phyloP scores from a whole-genome alignment of 1,140 invertebrate genomes.

The Drosophila nigromelanica region DNA sequence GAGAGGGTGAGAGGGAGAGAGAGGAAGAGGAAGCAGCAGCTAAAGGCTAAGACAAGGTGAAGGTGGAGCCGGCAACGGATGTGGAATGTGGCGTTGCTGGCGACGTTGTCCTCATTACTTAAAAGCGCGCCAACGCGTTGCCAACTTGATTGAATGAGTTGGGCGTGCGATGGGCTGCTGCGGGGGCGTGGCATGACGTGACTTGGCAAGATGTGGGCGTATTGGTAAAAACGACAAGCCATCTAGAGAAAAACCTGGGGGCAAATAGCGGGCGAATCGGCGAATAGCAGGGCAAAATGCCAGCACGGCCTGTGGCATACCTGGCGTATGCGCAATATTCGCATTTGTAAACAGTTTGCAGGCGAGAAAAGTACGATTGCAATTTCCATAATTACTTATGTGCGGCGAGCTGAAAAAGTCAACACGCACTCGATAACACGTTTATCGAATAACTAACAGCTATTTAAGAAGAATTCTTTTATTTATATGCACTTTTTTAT shows the following conservation, averaged over 20 bases:
- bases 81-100: slow-evolving; percentile 33
- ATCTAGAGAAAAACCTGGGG: neutral
- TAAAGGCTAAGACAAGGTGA: neutral
- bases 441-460: neutral
- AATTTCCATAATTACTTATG: slow-evolving; percentile 35
- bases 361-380: slow-evolving; percentile 32
- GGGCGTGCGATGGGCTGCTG: neutral
- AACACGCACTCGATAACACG: neutral
- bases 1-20: neutral
- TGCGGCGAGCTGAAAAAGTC: slow-evolving; percentile 1
- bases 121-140: slow-evolving; percentile 49
- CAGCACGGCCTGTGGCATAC: slow-evolving; percentile 25
- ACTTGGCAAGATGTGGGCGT: slow-evolving; percentile 7
- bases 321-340: slow-evolving; percentile 47
- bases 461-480: too few relatives aligned
- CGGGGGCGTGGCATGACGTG: slow-evolving; percentile 20
- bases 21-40: neutral
- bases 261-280: too few relatives aligned
- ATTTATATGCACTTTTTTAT: too few relatives aligned
- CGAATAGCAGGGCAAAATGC: slow-evolving; percentile 6
- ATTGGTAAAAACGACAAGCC: slow-evolving; percentile 16
- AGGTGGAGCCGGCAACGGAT: neutral
- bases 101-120: slow-evolving; percentile 50
- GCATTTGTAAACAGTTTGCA: slow-evolving; percentile 30
- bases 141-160: slow-evolving; percentile 50